phyloP scores from a whole-genome alignment of 2,113 vertebrate species.

The Himantopus leucocephalus region DNA sequence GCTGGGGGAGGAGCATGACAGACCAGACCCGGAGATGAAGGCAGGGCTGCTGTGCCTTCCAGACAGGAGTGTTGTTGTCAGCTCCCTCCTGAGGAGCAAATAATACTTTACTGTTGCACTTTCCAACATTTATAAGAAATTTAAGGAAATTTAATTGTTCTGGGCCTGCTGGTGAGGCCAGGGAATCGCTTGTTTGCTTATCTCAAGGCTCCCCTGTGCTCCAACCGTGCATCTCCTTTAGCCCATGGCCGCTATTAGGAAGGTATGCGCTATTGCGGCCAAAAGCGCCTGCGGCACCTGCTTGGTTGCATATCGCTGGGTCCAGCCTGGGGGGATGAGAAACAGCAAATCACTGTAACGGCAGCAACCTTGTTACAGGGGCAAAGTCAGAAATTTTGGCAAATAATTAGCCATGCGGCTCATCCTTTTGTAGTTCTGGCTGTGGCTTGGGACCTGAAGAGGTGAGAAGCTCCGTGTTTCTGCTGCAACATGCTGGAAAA shows the following conservation, averaged over 20 bases:
- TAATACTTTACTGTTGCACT: neutral
- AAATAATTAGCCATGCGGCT: neutral
- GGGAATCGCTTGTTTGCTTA: neutral
- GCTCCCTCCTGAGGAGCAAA: neutral
- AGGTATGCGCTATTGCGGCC: neutral
- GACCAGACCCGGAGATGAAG: neutral
- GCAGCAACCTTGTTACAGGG: neutral
- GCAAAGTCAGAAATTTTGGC: neutral
- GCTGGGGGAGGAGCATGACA: neutral
- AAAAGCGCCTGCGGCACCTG: neutral
- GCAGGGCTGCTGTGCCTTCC: neutral
- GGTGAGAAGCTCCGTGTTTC: neutral
- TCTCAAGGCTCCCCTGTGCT: neutral
- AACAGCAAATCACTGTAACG: neutral
- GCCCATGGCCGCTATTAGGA: neutral
- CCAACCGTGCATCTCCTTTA: neutral
- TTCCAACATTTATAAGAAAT: neutral
- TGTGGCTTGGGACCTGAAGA: rapidly evolving
- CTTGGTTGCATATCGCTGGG: neutral
- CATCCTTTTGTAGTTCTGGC: neutral
- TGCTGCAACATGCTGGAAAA: neutral
- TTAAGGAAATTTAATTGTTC: neutral
- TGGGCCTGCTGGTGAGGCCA: neutral
- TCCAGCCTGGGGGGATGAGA: neutral
- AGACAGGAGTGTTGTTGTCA: rapidly evolving